Percentiles rank a stretch among this genome's conserved stretches.
Conservation (phyloP, 2,888 invertebrate species). For the Kuschelorhynchus macadamiae region DNA sequence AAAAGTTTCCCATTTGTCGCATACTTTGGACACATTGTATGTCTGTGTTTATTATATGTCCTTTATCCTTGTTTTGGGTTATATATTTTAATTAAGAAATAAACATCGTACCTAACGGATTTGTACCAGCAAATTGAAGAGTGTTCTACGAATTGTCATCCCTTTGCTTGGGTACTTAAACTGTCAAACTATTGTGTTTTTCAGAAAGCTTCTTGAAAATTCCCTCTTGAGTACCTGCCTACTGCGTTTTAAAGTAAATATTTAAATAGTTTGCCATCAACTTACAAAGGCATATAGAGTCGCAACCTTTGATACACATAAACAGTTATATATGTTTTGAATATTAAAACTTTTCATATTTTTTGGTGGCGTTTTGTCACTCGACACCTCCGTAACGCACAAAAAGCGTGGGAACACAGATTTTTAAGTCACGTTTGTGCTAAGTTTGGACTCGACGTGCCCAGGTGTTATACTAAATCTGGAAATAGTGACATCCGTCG, state of each 20-base stretch:
- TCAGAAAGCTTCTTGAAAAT: constrained; percentile 16
- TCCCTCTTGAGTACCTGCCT: constrained; percentile 22
- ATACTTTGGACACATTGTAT: no score
- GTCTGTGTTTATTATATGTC: no score
- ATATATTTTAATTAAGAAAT: no score
- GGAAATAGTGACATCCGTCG: constrained; percentile 32
- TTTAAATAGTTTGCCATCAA: constrained; percentile 25
- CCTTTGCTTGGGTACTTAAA: constrained; percentile 14
- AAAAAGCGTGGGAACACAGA: constrained; percentile 34
- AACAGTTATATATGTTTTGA: constrained; percentile 17
- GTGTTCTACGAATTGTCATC: constrained; percentile 25
- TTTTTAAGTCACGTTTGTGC: constrained; percentile 1
- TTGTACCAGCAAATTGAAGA: no score
- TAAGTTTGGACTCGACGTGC: constrained; percentile 26
- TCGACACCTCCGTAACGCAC: constrained; percentile 5
- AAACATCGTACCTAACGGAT: no score
- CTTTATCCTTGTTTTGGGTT: no score
- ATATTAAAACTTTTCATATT: constrained; percentile 14
- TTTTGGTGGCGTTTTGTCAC: constrained; percentile 28
- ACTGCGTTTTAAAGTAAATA: constrained; percentile 34
- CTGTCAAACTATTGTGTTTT: constrained; percentile 28
- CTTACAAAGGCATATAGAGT: constrained; percentile 3
- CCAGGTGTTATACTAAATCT: constrained; percentile 37
- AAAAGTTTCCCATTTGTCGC: no score
- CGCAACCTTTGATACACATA: constrained; percentile 22